A percentile compares a stretch with the other conserved stretches of the same genome.
Conservation (phyloP, 2,113 vertebrate genomes). For the Halcyon malimbica region DNA sequence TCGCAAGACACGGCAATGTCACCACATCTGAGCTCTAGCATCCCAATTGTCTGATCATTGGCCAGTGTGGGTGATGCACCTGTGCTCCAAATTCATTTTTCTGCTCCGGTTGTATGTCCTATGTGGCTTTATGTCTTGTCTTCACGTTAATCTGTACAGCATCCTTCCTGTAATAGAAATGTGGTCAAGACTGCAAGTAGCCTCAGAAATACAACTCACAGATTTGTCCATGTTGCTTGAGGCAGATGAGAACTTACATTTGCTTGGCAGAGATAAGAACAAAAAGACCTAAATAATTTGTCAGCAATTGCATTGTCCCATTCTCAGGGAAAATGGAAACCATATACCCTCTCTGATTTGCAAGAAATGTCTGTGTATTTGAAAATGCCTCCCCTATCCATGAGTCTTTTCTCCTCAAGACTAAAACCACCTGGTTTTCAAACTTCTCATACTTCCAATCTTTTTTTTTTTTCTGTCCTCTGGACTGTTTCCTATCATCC, state of each 20-base stretch:
- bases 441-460: background rate
- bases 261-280: background rate
- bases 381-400: background rate
- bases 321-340: background rate
- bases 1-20: background rate
- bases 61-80: background rate
- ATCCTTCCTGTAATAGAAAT: background rate
- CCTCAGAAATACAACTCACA: background rate
- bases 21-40: background rate
- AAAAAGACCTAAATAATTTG: background rate
- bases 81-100: background rate
- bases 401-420: background rate
- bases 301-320: background rate
- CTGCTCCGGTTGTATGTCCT: background rate
- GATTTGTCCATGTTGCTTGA: background rate
- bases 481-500: background rate
- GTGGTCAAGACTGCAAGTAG: background rate
- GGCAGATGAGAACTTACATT: background rate
- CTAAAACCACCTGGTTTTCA: background rate
- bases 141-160: background rate
- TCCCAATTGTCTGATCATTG: background rate
- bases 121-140: background rate
- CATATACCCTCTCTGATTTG: background rate
- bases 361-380: background rate
- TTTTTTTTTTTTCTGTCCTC: too few species aligned